phyloP scores from a whole-genome alignment of 1,140 invertebrate genomes.

The Mylabris phalerata region DNA sequence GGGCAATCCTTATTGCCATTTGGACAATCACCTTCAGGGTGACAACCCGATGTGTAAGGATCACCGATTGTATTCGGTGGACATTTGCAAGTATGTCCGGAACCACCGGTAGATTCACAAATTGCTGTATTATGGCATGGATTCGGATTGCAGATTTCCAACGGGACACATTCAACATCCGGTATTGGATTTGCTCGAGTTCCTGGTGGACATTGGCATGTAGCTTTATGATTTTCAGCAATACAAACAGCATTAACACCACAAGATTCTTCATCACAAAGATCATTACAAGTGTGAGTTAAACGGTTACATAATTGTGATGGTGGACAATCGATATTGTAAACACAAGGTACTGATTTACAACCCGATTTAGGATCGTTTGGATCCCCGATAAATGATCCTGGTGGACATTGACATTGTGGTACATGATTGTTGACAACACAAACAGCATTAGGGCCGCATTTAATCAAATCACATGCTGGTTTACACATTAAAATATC shows the following conservation, averaged over 20 bases:
- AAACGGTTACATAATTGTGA: conserved; percentile 74
- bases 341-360: conserved; percentile 72
- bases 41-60: conserved; percentile 64
- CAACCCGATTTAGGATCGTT: conserved; percentile 68
- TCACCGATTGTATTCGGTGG: conserved; percentile 69
- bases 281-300: conserved; percentile 74
- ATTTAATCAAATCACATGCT: conserved; percentile 67
- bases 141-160: conserved; percentile 65
- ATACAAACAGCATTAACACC: conserved; percentile 83
- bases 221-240: conserved; percentile 71
- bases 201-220: conserved; percentile 76
- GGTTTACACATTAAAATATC: conserved; percentile 53
- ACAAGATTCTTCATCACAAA: conserved; percentile 73
- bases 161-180: conserved; percentile 66
- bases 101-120: conserved; percentile 56
- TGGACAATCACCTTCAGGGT: conserved; percentile 61
- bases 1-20: conserved; percentile 71
- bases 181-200: conserved; percentile 70
- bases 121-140: conserved; percentile 75
- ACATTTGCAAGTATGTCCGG: conserved; percentile 67
- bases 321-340: conserved; percentile 72
- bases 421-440: conserved; percentile 81
- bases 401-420: conserved; percentile 80
- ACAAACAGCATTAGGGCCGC: conserved; percentile 78
- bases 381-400: conserved; percentile 76